Evolutionary conservation across 2,797 vertebrate genomes (phyloP), one percentile per base, ranked within the genome.

Genomic region (Selene dorsalis): DNA sequence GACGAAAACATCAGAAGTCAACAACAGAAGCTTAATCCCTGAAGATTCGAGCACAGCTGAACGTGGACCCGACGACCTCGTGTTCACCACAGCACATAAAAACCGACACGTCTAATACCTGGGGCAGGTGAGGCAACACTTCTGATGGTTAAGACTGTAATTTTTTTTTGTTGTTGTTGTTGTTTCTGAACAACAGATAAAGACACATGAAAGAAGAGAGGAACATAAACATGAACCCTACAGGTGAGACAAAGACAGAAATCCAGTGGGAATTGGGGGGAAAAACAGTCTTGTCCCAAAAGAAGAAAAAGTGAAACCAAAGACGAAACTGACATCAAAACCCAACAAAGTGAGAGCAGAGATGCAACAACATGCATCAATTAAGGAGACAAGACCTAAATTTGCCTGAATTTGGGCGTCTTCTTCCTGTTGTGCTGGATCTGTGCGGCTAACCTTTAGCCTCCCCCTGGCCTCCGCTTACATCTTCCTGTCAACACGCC

Each of bases 161-260:
- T 22, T 55, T 45, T 6, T 13, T 18, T 47, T 7, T 18, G 2
- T 47, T 18, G 6, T 47, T 35, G 32, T 9, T 35, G 7, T 35
- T 35, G 32, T 48, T 80, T 68, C 43, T 69, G 56, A 80, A 68
- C 57, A 60, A 72, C 68, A 28, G 63, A 71, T 76, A 62, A 69
- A 82, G 66, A 74, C 14, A 48, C 48, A 73, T 55, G 50, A 77
- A 68, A 69, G 60, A 35, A 58, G 47, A 76, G 24, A 68, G 35
- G 52, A 69, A 52, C 68, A 80, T 39, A 77, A 80, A 80, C 77
- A 77, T 67, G 71, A 64, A 80, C 69, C 72, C 74, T 41, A 83
- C 81, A 83, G 63, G 83, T 80, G 73, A 76, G 61, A 77, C 4
- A 32, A 32, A 66, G n/a, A n/a, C n/a, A 59, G 58, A 77, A 77